Conservation (phyloP, 2,113 vertebrate genomes). For the Tachysurus fulvidraco region DNA sequence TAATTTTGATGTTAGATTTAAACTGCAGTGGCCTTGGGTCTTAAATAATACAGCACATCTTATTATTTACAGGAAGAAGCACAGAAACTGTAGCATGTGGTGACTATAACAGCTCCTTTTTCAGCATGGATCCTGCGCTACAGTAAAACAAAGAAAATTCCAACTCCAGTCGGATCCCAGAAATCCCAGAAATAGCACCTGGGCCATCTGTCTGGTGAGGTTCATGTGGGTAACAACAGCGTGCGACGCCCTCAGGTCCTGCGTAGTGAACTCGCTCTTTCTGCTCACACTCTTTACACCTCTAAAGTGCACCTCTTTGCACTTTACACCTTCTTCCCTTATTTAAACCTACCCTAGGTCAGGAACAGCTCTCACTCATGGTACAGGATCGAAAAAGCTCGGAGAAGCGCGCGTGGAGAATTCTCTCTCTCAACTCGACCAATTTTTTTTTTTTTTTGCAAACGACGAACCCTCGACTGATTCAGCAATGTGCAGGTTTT, state of each 20-base stretch:
- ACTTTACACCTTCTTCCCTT: conserved; percentile 37
- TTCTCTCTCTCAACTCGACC: not conserved
- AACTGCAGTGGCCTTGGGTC: not conserved
- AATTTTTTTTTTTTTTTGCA: not conserved
- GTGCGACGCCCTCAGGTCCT: conserved; percentile 45
- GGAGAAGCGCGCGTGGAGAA: not conserved
- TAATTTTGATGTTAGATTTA: not conserved
- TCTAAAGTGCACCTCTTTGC: conserved; percentile 5
- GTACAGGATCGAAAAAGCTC: conserved; percentile 8
- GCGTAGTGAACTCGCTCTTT: conserved; percentile 63
- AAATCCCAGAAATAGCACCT: conserved; percentile 47
- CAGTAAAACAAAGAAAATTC: not conserved
- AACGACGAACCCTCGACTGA: conserved; percentile 20
- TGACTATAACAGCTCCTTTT: not conserved
- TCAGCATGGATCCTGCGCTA: not conserved
- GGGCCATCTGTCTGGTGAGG: conserved; percentile 48
- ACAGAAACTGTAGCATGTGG: not conserved
- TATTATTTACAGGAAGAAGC: not conserved
- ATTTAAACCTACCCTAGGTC: conserved; percentile 46
- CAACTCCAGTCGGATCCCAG: conserved; percentile 42
- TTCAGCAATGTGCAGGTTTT: not conserved
- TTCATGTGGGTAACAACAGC: not conserved
- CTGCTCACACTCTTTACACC: conserved; percentile 19
- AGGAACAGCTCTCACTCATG: conserved; percentile 54
- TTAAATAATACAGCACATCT: not conserved